Conservation (phyloP, 1,140 invertebrate species). For the Aradophagus sp. region DNA sequence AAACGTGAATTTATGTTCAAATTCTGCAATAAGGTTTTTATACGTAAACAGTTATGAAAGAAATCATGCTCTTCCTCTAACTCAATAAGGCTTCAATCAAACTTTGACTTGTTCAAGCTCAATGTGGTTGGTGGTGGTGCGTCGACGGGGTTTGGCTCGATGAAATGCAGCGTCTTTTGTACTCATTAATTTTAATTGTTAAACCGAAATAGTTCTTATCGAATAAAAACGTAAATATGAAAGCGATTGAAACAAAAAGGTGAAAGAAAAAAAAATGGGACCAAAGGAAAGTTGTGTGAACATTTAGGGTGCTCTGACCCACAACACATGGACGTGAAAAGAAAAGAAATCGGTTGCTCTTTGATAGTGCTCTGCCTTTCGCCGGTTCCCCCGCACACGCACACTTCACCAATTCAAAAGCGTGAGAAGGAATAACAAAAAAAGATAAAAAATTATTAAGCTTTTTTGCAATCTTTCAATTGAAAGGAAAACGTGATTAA, state of each 20-base stretch:
- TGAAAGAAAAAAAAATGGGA: constrained; percentile 42
- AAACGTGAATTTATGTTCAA: too few species aligned
- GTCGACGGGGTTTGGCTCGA: constrained; percentile 69
- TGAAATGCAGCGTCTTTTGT: constrained; percentile 58
- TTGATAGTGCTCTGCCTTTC: constrained; percentile 38
- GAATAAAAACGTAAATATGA: constrained; percentile 16
- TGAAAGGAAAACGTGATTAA: too few species aligned
- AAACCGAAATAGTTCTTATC: constrained; percentile 2
- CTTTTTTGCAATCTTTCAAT: constrained; percentile 12
- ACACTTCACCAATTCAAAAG: constrained; percentile 65
- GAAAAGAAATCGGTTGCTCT: constrained; percentile 54
- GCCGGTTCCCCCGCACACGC: constrained; percentile 67
- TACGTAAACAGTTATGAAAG: too few species aligned
- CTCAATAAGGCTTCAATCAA: constrained; percentile 5
- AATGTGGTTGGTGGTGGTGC: constrained; percentile 68
- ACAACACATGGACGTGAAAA: constrained; percentile 74
- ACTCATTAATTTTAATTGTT: constrained; percentile 4
- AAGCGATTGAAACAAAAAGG: constrained; percentile 28
- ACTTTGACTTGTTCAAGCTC: constrained; percentile 20
- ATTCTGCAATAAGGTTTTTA: too few species aligned
- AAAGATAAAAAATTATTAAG: constrained; percentile 27
- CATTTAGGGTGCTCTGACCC: constrained; percentile 74
- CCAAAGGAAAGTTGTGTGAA: constrained; percentile 51
- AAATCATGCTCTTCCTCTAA: constrained; percentile 2
- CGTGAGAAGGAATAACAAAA: too few species aligned